Percentiles rank a stretch among this genome's conserved stretches.
Conservation (phyloP, 2,113 vertebrate species). For the Oreochromis spilurus region DNA sequence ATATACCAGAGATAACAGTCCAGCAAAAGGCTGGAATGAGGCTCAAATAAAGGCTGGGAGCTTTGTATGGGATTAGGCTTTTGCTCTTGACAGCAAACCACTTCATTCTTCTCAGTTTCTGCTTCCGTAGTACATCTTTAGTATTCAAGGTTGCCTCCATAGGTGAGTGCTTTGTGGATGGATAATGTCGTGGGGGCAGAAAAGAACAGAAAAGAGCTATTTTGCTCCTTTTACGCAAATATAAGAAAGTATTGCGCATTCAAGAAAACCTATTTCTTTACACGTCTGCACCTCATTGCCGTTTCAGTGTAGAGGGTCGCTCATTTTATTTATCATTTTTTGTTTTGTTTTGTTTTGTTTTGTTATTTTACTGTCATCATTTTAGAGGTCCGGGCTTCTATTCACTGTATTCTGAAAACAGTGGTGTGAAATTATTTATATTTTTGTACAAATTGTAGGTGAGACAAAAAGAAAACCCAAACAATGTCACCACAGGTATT, state of each 20-base stretch:
- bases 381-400: not conserved
- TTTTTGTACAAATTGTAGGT: not conserved
- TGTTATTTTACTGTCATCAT: not conserved
- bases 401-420: not conserved
- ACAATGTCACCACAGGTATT: not conserved
- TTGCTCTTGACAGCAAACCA: slow-evolving; percentile 4
- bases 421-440: not conserved
- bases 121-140: slow-evolving; percentile 15
- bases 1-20: not conserved
- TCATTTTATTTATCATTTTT: not conserved
- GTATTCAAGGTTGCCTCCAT: slow-evolving; percentile 41
- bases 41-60: not conserved
- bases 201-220: not conserved
- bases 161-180: slow-evolving; percentile 25
- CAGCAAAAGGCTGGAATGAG: not conserved
- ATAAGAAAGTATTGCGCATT: slow-evolving; percentile 3
- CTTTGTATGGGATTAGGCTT: slow-evolving; percentile 27
- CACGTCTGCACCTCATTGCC: not conserved
- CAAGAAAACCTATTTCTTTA: not conserved
- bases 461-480: not conserved
- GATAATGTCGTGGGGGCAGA: not conserved
- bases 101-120: slow-evolving; percentile 22
- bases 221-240: slow-evolving; percentile 2
- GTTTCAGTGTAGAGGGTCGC: not conserved
- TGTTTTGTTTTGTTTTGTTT: not conserved